Conservation (phyloP, 2,888 invertebrate species). For the Gastrophysa polygoni region DNA sequence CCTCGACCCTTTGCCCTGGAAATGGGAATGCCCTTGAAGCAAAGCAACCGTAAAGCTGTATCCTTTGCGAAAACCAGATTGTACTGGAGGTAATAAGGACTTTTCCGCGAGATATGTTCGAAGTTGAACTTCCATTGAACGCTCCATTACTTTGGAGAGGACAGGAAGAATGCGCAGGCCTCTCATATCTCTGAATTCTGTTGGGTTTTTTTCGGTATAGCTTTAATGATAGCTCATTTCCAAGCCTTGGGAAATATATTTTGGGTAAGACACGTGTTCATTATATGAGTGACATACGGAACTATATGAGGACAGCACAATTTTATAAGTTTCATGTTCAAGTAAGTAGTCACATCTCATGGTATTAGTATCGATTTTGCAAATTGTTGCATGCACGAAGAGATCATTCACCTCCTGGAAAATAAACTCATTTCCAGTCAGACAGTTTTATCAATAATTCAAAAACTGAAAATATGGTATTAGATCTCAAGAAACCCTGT, state of each 20-base stretch:
- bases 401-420: background rate
- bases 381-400: conserved; percentile 11
- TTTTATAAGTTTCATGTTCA: conserved; percentile 6
- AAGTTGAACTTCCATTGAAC: background rate
- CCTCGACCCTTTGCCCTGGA: too few relatives aligned
- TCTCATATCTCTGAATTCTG: conserved; percentile 9
- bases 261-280: conserved; percentile 4
- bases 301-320: conserved; percentile 10
- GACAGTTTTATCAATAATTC: too few relatives aligned
- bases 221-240: conserved; percentile 10
- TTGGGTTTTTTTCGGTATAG: conserved; percentile 14
- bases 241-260: background rate
- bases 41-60: too few relatives aligned
- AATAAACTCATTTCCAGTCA: too few relatives aligned
- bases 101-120: background rate
- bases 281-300: conserved; percentile 13
- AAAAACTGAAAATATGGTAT: too few relatives aligned
- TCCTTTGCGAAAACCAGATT: too few relatives aligned
- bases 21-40: too few relatives aligned
- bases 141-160: conserved; percentile 11
- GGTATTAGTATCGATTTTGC: conserved; percentile 5
- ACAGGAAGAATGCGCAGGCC: conserved; percentile 6
- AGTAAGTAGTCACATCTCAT: background rate
- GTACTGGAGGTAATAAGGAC: background rate
- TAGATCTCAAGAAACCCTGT: too few relatives aligned